phyloP scores from a whole-genome alignment of 2,888 invertebrate species.

The Andrena chrysosceles region DNA sequence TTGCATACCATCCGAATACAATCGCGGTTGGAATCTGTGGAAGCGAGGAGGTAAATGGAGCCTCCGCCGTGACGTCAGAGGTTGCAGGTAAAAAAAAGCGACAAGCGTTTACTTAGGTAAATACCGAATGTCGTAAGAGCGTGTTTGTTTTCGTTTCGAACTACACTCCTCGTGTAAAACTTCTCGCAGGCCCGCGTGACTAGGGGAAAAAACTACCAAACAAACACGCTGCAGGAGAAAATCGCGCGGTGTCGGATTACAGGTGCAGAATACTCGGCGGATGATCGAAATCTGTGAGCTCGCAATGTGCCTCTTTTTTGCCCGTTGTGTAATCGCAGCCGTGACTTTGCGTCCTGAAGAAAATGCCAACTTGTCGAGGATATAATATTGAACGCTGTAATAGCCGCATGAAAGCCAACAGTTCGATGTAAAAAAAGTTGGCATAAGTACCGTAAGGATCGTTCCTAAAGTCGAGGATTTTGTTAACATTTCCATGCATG shows the following conservation, averaged over 20 bases:
- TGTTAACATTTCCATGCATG: too few relatives aligned
- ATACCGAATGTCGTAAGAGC: too few relatives aligned
- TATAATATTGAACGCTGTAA: neutral
- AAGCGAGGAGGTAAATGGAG: neutral
- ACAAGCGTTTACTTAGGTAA: neutral
- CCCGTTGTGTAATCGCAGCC: constrained; percentile 27
- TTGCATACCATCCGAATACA: too few relatives aligned
- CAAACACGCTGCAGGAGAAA: neutral
- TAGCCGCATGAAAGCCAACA: neutral
- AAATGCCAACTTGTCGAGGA: neutral
- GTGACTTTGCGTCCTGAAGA: neutral
- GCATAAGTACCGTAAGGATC: too few relatives aligned
- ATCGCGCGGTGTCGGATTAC: neutral
- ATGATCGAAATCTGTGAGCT: neutral
- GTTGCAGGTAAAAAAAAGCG: neutral
- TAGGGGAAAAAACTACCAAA: too few relatives aligned
- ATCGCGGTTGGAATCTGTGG: too few relatives aligned
- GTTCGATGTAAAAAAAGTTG: neutral
- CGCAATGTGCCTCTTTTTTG: neutral
- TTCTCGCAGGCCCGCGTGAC: too few relatives aligned
- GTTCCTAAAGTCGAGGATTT: too few relatives aligned
- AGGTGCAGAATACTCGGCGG: neutral
- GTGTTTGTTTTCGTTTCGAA: too few relatives aligned
- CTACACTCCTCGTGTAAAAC: too few relatives aligned
- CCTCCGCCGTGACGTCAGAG: neutral